phyloP scores from a whole-genome alignment of 2,888 invertebrate genomes.

The Ypsolopha scabrella region DNA sequence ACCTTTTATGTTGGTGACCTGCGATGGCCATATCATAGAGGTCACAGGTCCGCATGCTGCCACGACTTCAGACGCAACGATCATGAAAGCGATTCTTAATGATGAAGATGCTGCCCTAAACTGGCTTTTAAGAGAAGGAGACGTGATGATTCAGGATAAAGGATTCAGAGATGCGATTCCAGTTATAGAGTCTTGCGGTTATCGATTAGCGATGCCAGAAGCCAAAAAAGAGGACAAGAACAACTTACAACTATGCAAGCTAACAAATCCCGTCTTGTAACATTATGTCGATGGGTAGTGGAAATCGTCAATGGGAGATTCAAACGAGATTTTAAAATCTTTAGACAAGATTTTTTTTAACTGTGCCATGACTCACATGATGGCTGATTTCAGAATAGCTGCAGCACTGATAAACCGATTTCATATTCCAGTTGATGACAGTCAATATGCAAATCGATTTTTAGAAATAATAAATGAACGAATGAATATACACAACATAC shows the following conservation, averaged over 20 bases:
- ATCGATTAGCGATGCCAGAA: slow-evolving; percentile 1
- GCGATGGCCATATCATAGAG: slow-evolving; percentile 15
- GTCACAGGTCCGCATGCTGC: slow-evolving; percentile 14
- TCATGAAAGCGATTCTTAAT: slow-evolving; percentile 6
- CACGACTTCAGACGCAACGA: slow-evolving; percentile 11
- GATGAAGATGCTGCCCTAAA: neutral
- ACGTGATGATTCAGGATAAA: slow-evolving; percentile 2
- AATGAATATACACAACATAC: slow-evolving; percentile 5
- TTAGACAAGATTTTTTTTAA: slow-evolving; percentile 4
- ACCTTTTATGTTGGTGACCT: slow-evolving; percentile 14
- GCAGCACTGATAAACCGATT: slow-evolving; percentile 8
- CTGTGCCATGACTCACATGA: slow-evolving; percentile 3
- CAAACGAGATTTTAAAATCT: neutral
- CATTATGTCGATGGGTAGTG: slow-evolving; percentile 1
- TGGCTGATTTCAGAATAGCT: slow-evolving; percentile 8
- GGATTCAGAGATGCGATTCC: slow-evolving; percentile 2
- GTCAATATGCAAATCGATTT: slow-evolving; percentile 6
- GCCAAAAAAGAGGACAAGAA: neutral
- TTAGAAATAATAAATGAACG: slow-evolving; percentile 7
- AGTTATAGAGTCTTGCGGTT: neutral
- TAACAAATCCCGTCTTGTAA: slow-evolving; percentile 1
- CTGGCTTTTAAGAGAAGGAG: slow-evolving; percentile 1
- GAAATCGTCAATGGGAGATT: slow-evolving; percentile 1
- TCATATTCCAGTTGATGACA: slow-evolving; percentile 6
- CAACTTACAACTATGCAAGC: slow-evolving; percentile 3